Evolutionary conservation across 2,797 vertebrate genomes (phyloP), one percentile per base, ranked within the genome.

Genomic region (Myotis findleyi): DNA sequence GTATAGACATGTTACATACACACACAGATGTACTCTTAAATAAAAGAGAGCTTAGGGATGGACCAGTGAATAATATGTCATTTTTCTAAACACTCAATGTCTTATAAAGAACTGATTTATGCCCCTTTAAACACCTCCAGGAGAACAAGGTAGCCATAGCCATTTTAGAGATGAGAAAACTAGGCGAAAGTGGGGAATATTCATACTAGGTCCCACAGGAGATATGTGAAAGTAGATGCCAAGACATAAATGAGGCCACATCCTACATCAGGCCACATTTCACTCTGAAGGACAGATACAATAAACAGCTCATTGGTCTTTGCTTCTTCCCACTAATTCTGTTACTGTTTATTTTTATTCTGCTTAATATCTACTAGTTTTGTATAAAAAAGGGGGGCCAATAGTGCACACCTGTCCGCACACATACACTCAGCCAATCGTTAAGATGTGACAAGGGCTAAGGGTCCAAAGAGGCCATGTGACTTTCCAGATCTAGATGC

Each of bases 91-190:
- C 49, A 79, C 21, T 57, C 51, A 49, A 18, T 38, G 68, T 17
- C 53, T 75, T 30, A 49, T 38, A 62, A 62, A 64, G 44, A 88
- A 85, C 23, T 85, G 44, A 88, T 47, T 68, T n/a, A 49, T 16
- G 71, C 55, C 36, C 44, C 38, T 73, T 51, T 44, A 66, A 81
- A 72, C 18, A 73, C 11, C 16, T 69, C 75, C 25, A n/a, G 20
- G 73, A 84, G 55, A 53, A 81, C 68, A 41, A 51, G 33, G 49
- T 3, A 83, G 76, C n/a, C 36, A 49, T 4, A 59, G 69, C 20
- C n/a, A 87, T 16, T 64, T 53, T 38, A 84, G 13, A 87, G 66
- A 86, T 25, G 6, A 64, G 62, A 91, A 89, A 89, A 75, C 23
- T 11, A 36, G 20, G 75, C 33, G 18, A 51, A 55, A 81, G 62